Percentiles rank a stretch among this genome's conserved stretches.
phyloP scores from a whole-genome alignment of 2,113 vertebrate genomes.

The Ailuropoda melanoleuca region DNA sequence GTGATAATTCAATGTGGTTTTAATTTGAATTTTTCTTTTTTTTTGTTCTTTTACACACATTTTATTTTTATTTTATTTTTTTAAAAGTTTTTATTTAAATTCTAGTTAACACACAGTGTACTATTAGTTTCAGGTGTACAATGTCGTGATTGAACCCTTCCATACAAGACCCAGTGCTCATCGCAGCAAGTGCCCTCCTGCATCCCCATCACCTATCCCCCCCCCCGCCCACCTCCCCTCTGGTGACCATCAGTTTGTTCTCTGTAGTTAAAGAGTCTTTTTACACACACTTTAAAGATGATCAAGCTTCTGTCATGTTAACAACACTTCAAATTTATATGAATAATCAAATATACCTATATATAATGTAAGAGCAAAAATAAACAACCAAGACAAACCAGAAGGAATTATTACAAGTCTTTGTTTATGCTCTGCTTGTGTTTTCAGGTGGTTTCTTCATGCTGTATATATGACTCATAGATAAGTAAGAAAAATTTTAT shows the following conservation, averaged over 20 bases:
- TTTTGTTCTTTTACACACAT: background rate
- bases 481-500: background rate
- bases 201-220: background rate
- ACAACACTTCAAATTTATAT: background rate
- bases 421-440: background rate
- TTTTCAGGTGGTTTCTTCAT: slow-evolving; percentile 5
- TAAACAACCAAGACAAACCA: background rate
- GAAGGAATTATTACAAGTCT: background rate
- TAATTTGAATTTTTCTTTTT: too few relatives aligned
- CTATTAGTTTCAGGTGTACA: background rate
- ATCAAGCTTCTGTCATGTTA: background rate
- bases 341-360: background rate
- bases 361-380: background rate
- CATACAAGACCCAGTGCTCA: background rate
- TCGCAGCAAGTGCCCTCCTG: background rate
- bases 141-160: background rate
- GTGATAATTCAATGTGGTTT: too few relatives aligned
- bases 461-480: background rate
- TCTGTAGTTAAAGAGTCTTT: background rate
- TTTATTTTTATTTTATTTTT: background rate
- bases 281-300: background rate
- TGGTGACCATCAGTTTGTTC: background rate
- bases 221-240: background rate
- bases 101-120: background rate
- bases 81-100: background rate